Evolutionary conservation across 2,797 vertebrate species (phyloP).

Genomic region (Thamnophis elegans): DNA sequence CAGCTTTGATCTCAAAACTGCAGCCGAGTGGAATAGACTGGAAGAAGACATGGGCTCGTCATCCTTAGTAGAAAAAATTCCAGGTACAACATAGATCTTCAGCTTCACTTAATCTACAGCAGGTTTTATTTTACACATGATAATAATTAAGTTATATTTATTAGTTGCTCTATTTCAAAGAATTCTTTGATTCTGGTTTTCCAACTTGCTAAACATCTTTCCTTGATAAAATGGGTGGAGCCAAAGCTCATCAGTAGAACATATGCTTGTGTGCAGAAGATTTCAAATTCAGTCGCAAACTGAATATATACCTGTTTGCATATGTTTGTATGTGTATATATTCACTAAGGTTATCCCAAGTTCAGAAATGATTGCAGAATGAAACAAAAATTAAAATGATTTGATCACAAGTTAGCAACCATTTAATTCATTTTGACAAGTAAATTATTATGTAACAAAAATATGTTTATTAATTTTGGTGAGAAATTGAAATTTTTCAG

Average conservation of each 20-base stretch:
- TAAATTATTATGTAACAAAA: neutral
- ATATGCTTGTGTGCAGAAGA: neutral
- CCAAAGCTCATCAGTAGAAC: neutral
- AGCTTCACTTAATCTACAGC: neutral
- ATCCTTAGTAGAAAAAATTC: conserved; percentile 63
- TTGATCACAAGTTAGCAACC: neutral
- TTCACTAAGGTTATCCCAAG: neutral
- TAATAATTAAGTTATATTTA: neutral
- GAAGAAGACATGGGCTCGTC: conserved; percentile 45
- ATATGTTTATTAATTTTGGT: neutral
- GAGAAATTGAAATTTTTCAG: neutral
- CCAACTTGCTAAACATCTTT: neutral
- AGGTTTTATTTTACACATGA: neutral
- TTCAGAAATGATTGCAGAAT: neutral
- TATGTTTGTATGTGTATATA: neutral
- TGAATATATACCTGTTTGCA: neutral
- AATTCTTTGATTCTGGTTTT: neutral
- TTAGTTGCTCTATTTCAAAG: neutral
- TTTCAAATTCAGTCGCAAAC: neutral
- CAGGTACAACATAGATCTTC: conserved; percentile 64
- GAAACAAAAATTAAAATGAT: neutral
- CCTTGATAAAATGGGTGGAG: neutral
- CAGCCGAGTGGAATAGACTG: conserved; percentile 63
- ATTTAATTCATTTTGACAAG: neutral
- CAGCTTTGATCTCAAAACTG: conserved; percentile 76